Conservation (phyloP, 1,140 invertebrate species). For the Drosophila baimaii region DNA sequence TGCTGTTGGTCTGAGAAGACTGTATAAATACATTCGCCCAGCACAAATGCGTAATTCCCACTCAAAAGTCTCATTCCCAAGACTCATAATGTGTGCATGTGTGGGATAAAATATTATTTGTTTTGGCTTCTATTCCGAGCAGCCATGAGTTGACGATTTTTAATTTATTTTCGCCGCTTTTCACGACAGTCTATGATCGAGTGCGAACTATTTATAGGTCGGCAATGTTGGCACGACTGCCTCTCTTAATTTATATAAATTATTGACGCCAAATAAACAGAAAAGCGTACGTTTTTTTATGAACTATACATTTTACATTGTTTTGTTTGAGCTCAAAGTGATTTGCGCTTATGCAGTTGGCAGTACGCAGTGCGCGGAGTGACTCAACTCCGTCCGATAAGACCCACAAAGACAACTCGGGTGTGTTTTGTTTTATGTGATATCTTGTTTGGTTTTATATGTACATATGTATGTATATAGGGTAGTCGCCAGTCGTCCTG, state of each 20-base stretch:
- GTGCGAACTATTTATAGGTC: conserved; percentile 28
- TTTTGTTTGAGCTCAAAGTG: conserved; percentile 6
- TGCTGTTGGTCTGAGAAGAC: neutral
- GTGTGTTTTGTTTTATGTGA: neutral
- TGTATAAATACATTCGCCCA: conserved; percentile 3
- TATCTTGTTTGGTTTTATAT: neutral
- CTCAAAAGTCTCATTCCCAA: conserved; percentile 2
- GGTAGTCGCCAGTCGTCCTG: neutral
- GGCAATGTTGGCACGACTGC: conserved; percentile 17
- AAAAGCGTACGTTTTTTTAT: neutral
- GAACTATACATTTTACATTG: neutral
- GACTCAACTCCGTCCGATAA: conserved; percentile 24
- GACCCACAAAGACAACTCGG: conserved; percentile 15
- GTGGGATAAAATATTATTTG: conserved; percentile 28
- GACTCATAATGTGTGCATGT: neutral
- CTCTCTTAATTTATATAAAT: conserved; percentile 1
- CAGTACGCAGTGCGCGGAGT: neutral
- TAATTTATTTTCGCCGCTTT: conserved; percentile 29
- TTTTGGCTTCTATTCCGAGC: conserved; percentile 21
- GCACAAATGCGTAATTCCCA: conserved; percentile 28
- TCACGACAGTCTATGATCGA: conserved; percentile 23
- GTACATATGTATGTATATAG: neutral
- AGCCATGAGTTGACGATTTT: conserved; percentile 31
- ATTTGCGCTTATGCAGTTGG: conserved; percentile 10
- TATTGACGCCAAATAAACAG: neutral